Evolutionary conservation across 2,113 vertebrate species (phyloP), one percentile per base, ranked within the genome.

Genomic region (Oxygymnocypris stewartii): DNA sequence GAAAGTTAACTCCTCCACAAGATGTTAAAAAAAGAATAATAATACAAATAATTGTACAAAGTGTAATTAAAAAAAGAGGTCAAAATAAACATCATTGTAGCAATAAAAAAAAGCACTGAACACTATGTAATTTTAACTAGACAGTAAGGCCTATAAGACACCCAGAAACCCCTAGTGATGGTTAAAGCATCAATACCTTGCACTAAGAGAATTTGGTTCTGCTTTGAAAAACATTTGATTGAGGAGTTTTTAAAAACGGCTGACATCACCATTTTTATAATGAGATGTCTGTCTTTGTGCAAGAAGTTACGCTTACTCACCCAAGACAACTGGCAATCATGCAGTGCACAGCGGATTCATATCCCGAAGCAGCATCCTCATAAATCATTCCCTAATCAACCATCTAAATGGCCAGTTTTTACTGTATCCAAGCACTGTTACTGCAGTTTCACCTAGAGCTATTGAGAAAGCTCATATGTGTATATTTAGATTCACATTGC

Each of bases 251-350:
- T 42, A 73, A 40, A 73, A 40, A 73, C 9, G 35, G 35, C 69
- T 42, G 37, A 74, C 71, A 73, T 73, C 20, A 73, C 9, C 20
- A 74, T 74, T 74, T 73, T 74, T 74, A 74, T 20, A 74, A 74
- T 12, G 37, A 74, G 20, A 74, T n/a, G 37, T n/a, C 71, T 42
- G 71, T 74, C 37, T 74, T 74, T 74, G 18, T 74, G 40, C 20
- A 74, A 74, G 4, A 42, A 12, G 71, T 42, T 74, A 12, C 14
- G 6, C n/a, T 49, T 76, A 42, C 23, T 57, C 8, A 59, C 9
- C 49, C 77, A 40, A 18, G 6, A 57, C 7, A 59, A 79, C 76
- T 57, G 49, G 18, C 75, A 79, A 23, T 37, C 31, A 57, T 37
- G 77, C 25, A 4, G 73, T 47, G 37, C 42, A 25, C 42, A 14